A percentile compares a stretch with the other conserved stretches of the same genome.
These are phyloP conservation scores for Oncorhynchus kisutch DNA, from an alignment of 2,113 vertebrate genomes.

Conservation along the genomic window DNA sequence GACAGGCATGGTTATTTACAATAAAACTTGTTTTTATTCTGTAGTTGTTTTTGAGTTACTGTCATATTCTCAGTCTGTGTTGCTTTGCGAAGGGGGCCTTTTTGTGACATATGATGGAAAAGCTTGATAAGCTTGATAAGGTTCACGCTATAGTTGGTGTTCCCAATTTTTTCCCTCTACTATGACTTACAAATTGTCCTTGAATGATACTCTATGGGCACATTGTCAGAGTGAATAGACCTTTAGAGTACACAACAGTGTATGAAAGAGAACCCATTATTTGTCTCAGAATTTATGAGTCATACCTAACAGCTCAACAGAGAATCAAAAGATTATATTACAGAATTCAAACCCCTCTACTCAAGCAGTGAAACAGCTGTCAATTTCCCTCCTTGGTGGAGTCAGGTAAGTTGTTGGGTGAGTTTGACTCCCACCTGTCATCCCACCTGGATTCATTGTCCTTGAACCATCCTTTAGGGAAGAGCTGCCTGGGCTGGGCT, in stretches of 20 bases:
- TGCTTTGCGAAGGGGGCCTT: background rate
- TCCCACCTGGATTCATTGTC: constrained; percentile 71
- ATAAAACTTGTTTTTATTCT: too few relatives aligned
- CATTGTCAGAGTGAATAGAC: background rate
- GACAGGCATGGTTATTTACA: background rate
- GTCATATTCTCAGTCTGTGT: too few relatives aligned
- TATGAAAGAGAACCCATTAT: background rate
- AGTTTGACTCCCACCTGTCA: constrained; percentile 46
- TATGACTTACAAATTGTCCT: background rate
- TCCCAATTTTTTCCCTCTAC: background rate
- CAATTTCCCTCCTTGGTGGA: constrained; percentile 60
- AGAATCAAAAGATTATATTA: constrained; percentile 18
- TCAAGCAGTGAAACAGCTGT: constrained; percentile 65
- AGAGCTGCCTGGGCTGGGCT: constrained; percentile 16
- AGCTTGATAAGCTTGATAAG: too few relatives aligned
- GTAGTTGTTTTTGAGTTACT: too few relatives aligned
- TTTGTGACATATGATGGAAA: too few relatives aligned
- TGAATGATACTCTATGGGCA: background rate
- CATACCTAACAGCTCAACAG: constrained; percentile 26
- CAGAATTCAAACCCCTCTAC: constrained; percentile 30
- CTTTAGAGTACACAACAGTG: background rate
- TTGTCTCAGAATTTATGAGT: constrained; percentile 26
- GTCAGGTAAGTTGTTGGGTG: constrained; percentile 49
- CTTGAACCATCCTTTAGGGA: constrained; percentile 73
- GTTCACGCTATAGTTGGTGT: background rate